Evolutionary conservation across 2,113 vertebrate species (phyloP).

Genomic region (Oncorhynchus tshawytscha): DNA sequence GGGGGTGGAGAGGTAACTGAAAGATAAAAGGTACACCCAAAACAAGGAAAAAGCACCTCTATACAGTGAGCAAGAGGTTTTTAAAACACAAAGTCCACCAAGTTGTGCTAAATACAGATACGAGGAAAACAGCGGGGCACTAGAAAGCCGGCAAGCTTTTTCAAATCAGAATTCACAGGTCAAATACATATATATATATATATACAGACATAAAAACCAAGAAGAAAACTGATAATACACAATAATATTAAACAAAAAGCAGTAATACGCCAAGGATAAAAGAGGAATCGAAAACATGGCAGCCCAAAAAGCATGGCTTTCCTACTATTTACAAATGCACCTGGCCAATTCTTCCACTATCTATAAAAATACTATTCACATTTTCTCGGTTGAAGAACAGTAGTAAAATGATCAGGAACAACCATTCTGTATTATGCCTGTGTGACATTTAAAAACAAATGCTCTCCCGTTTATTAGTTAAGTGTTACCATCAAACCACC

Average conservation of each 20-base stretch:
- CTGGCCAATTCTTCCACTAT: constrained; percentile 84
- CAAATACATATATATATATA: constrained; percentile 82
- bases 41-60: constrained; percentile 75
- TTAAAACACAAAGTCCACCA: constrained; percentile 70
- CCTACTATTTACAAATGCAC: constrained; percentile 92
- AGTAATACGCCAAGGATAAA: constrained; percentile 62
- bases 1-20: constrained; percentile 55
- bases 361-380: constrained; percentile 99
- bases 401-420: constrained; percentile 71
- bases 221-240: constrained; percentile 58
- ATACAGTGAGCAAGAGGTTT: constrained; percentile 80
- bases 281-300: neutral
- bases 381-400: constrained; percentile 85
- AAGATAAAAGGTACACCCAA: constrained; percentile 33
- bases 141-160: constrained; percentile 68
- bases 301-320: constrained; percentile 52
- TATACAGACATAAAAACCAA: constrained; percentile 70
- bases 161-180: constrained; percentile 80
- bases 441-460: constrained; percentile 42
- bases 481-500: constrained; percentile 42
- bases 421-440: constrained; percentile 37
- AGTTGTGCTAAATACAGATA: constrained; percentile 77
- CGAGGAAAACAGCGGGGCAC: constrained; percentile 58
- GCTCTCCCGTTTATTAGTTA: constrained; percentile 27
- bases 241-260: constrained; percentile 78